A percentile compares a stretch with the other conserved stretches of the same genome.
phyloP scores from a whole-genome alignment of 2,888 invertebrate genomes.

The Mystacides longicornis region DNA sequence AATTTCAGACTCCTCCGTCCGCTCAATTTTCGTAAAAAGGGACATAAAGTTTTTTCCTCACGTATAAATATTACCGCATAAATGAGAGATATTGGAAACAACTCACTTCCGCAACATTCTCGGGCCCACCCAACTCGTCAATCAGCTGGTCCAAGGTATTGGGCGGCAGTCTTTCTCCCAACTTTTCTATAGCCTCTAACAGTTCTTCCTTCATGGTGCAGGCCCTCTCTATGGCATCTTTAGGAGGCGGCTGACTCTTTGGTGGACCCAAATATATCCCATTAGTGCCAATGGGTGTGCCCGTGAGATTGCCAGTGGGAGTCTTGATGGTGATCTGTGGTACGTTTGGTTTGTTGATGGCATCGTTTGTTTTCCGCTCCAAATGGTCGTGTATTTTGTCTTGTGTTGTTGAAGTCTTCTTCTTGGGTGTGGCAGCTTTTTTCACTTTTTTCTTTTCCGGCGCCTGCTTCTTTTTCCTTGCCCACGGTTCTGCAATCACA shows the following conservation, averaged over 20 bases:
- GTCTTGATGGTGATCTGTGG: slow-evolving; percentile 34
- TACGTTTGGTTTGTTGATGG: slow-evolving; percentile 30
- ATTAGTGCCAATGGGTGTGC: slow-evolving; percentile 45
- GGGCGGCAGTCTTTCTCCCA: slow-evolving; percentile 85
- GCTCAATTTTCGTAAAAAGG: no score
- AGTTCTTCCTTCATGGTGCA: slow-evolving; percentile 91
- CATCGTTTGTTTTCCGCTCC: slow-evolving; percentile 39
- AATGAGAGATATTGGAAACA: background rate
- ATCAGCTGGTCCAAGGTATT: slow-evolving; percentile 98
- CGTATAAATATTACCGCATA: background rate
- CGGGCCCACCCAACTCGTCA: slow-evolving; percentile 95
- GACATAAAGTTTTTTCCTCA: background rate
- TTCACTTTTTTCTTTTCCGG: slow-evolving; percentile 46
- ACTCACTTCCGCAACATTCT: slow-evolving; percentile 87
- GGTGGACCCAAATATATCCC: slow-evolving; percentile 39
- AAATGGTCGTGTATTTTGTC: slow-evolving; percentile 72
- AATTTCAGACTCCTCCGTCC: no score
- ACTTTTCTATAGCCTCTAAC: slow-evolving; percentile 67
- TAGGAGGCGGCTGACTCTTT: slow-evolving; percentile 55
- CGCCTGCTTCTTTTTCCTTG: slow-evolving; percentile 58
- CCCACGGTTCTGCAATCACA: slow-evolving; percentile 65
- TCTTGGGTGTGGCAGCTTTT: slow-evolving; percentile 35
- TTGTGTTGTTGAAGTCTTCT: slow-evolving; percentile 62
- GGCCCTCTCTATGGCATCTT: slow-evolving; percentile 81
- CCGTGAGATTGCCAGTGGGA: slow-evolving; percentile 36